Percentiles rank a stretch among this genome's conserved stretches.
Evolutionary conservation across 2,888 invertebrate species (phyloP).

Genomic region (Monopis laevigella): DNA sequence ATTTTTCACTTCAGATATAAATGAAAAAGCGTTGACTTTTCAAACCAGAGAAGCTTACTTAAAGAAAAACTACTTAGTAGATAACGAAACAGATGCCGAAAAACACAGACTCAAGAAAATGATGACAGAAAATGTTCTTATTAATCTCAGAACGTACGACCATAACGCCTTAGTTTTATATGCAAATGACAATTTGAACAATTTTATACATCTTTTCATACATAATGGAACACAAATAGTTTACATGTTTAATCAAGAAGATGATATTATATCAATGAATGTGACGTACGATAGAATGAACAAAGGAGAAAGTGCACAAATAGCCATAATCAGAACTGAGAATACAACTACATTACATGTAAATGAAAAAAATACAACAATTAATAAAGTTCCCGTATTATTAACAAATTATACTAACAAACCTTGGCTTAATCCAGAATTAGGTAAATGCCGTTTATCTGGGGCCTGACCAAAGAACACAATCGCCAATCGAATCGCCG

Average conservation of each 20-base stretch:
- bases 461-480: too few species aligned
- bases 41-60: constrained; percentile 82
- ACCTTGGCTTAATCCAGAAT: constrained; percentile 86
- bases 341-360: constrained; percentile 82
- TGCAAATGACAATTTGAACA: constrained; percentile 92
- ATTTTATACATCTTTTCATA: constrained; percentile 90
- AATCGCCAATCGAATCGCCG: too few species aligned
- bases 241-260: constrained; percentile 84
- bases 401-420: constrained; percentile 83
- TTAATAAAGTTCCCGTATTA: constrained; percentile 74
- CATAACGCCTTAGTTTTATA: constrained; percentile 84
- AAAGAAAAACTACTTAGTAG: constrained; percentile 81
- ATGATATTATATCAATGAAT: constrained; percentile 81
- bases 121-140: constrained; percentile 81
- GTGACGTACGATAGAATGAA: constrained; percentile 79
- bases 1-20: constrained; percentile 82
- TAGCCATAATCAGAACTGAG: constrained; percentile 81
- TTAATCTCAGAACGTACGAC: constrained; percentile 90
- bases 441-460: too few species aligned
- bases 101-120: constrained; percentile 75
- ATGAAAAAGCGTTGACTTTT: constrained; percentile 88
- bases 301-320: constrained; percentile 85
- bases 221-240: constrained; percentile 82
- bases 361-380: constrained; percentile 77
- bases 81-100: constrained; percentile 70